Percentiles rank a stretch among this genome's conserved stretches.
Conservation (phyloP, 2,113 vertebrate genomes). For the Eretmochelys imbricata region DNA sequence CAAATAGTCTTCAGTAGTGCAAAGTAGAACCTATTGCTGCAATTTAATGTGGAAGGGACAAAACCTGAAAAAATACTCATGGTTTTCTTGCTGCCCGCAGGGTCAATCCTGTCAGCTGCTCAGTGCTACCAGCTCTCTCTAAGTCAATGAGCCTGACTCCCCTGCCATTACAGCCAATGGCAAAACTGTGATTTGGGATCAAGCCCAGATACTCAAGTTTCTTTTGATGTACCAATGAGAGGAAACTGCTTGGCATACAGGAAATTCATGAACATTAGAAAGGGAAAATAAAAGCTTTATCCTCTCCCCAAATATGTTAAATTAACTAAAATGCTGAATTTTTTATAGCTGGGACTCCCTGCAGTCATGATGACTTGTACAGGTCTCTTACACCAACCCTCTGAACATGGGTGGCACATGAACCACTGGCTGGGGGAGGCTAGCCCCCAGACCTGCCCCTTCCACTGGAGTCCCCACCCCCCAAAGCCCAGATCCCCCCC, state of each 20-base stretch:
- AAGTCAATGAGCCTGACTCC: not conserved
- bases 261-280: not conserved
- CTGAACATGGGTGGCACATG: too few relatives aligned
- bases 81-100: not conserved
- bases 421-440: too few relatives aligned
- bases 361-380: not conserved
- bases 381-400: not conserved
- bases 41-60: not conserved
- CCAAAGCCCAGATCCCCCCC: too few relatives aligned
- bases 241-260: not conserved
- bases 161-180: not conserved
- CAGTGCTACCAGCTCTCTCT: not conserved
- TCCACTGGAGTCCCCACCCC: too few relatives aligned
- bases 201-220: not conserved
- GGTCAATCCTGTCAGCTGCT: not conserved
- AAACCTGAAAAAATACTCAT: not conserved
- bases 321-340: not conserved
- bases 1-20: not conserved
- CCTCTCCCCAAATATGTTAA: not conserved
- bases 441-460: too few relatives aligned
- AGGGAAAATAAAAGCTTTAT: not conserved
- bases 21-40: not conserved
- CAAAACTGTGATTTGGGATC: not conserved
- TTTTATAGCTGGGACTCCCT: not conserved
- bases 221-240: not conserved